Conservation (phyloP, 2,797 vertebrate species). For the Acipenser oxyrinchus region DNA sequence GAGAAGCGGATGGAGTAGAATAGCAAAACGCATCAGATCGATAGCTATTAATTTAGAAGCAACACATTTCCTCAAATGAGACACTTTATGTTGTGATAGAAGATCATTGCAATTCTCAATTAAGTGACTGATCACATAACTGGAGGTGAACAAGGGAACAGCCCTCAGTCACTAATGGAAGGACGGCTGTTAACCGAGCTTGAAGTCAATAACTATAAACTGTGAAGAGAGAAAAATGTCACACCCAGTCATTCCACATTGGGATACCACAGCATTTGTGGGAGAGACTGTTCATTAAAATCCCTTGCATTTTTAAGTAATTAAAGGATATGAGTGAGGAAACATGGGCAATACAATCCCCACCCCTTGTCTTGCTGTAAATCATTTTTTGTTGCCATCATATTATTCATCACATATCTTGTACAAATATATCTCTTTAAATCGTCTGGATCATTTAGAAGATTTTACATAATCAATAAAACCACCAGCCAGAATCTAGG, state of each 20-base stretch:
- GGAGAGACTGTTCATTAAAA: too few relatives aligned
- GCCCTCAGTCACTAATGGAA: constrained; percentile 60
- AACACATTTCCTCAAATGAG: constrained; percentile 74
- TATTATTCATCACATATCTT: too few relatives aligned
- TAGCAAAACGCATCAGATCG: constrained; percentile 69
- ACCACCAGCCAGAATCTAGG: too few relatives aligned
- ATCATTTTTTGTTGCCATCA: too few relatives aligned
- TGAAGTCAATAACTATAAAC: constrained; percentile 41
- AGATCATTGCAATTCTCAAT: constrained; percentile 86
- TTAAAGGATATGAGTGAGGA: too few relatives aligned
- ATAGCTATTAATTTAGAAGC: constrained; percentile 86
- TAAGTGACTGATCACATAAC: constrained; percentile 67
- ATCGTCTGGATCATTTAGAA: too few relatives aligned
- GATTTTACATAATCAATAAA: too few relatives aligned
- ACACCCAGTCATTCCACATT: background rate
- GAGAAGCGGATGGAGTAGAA: constrained; percentile 66
- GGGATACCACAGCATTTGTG: too few relatives aligned
- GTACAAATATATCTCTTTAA: too few relatives aligned
- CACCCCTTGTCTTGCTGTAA: too few relatives aligned
- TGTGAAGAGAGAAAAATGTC: constrained; percentile 10
- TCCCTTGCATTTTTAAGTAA: too few relatives aligned
- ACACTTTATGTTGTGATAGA: constrained; percentile 72
- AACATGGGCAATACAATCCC: too few relatives aligned
- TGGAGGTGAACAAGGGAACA: constrained; percentile 60
- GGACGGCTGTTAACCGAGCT: constrained; percentile 39